Evolutionary conservation across 2,888 invertebrate genomes (phyloP).

Genomic region (Eumacrocentrus americanus): DNA sequence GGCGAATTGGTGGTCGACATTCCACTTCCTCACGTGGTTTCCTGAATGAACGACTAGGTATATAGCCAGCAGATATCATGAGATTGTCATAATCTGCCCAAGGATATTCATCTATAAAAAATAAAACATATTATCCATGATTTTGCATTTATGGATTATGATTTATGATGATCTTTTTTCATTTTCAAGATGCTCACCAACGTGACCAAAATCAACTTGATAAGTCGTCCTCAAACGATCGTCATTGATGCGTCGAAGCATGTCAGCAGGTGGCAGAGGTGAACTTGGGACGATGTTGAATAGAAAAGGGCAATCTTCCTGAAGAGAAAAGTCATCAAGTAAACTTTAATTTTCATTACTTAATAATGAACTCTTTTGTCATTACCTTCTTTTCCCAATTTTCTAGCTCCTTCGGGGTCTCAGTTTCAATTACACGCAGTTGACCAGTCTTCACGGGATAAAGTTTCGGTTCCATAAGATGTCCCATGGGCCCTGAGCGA

Average conservation of each 20-base stretch:
- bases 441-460: constrained; percentile 67
- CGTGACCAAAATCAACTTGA: constrained; percentile 67
- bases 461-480: constrained; percentile 68
- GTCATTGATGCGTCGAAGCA: constrained; percentile 67
- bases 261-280: constrained; percentile 63
- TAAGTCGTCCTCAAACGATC: constrained; percentile 71
- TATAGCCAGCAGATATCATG: constrained; percentile 63
- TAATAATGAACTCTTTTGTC: neutral
- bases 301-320: constrained; percentile 71
- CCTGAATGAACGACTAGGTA: neutral
- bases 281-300: constrained; percentile 69
- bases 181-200: constrained; percentile 49
- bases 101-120: constrained; percentile 60
- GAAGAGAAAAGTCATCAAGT: constrained; percentile 59
- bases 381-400: neutral
- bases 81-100: constrained; percentile 67
- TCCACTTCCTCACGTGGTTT: constrained; percentile 25
- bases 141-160: too few species aligned
- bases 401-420: neutral
- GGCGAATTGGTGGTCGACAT: constrained; percentile 28
- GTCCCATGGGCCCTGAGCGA: constrained; percentile 66
- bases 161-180: neutral
- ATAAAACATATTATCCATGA: neutral
- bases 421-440: constrained; percentile 54
- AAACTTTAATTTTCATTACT: neutral